phyloP scores from a whole-genome alignment of 2,113 vertebrate species.

The Microtus pennsylvanicus region DNA sequence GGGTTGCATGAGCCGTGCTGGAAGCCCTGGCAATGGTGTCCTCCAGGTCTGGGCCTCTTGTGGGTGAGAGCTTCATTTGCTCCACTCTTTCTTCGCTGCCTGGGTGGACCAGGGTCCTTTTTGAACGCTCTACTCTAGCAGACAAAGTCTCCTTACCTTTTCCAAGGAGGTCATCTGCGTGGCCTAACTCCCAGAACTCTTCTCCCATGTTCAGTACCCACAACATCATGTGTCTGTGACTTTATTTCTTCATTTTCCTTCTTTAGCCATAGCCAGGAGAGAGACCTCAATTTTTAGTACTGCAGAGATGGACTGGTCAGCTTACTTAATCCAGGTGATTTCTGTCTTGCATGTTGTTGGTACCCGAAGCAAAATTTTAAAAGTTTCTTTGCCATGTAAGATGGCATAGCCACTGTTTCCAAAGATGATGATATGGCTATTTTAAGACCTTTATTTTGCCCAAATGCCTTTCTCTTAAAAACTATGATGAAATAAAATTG shows the following conservation, averaged over 20 bases:
- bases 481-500: background rate
- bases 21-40: background rate
- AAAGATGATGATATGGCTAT: background rate
- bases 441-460: background rate
- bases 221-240: background rate
- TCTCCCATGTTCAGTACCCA: background rate
- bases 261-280: background rate
- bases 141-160: background rate
- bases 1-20: background rate
- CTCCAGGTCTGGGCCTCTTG: background rate
- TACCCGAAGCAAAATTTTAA: background rate
- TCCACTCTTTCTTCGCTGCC: background rate
- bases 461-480: background rate
- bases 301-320: background rate
- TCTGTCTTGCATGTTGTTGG: background rate
- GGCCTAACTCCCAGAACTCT: background rate
- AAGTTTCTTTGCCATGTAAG: background rate
- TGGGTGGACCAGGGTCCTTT: background rate
- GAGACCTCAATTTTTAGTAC: background rate
- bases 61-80: background rate
- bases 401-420: background rate
- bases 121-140: background rate
- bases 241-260: background rate
- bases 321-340: background rate
- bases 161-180: background rate